Evolutionary conservation across 2,888 invertebrate genomes (phyloP).

Genomic region (Dryomyza anilis): DNA sequence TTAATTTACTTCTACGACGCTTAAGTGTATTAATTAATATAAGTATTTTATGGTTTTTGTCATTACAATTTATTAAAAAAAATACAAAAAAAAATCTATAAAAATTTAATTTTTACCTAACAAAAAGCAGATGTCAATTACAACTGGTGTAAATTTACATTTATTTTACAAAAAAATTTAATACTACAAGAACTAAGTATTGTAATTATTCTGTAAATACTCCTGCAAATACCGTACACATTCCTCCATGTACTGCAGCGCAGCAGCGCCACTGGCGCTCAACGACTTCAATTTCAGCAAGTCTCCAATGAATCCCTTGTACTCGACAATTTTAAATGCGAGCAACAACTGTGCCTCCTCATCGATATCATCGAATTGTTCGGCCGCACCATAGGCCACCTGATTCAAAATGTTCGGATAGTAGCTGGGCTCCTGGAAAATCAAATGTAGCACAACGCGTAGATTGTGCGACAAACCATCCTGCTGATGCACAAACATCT

Average conservation of each 20-base stretch:
- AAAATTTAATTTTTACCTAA: too few relatives aligned
- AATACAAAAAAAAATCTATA: too few relatives aligned
- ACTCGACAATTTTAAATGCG: slow-evolving; percentile 50
- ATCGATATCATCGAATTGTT: slow-evolving; percentile 44
- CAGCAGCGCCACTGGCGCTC: slow-evolving; percentile 48
- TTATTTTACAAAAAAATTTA: too few relatives aligned
- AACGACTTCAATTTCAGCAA: slow-evolving; percentile 41
- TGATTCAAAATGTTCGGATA: slow-evolving; percentile 58
- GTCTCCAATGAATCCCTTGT: slow-evolving; percentile 40
- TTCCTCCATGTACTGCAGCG: slow-evolving; percentile 45
- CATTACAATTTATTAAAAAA: too few relatives aligned
- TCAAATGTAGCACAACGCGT: slow-evolving; percentile 52
- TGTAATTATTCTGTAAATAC: too few relatives aligned
- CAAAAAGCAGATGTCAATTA: too few relatives aligned
- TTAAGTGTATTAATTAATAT: too few relatives aligned
- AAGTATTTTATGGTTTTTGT: too few relatives aligned
- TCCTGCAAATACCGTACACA: slow-evolving; percentile 43
- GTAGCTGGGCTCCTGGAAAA: slow-evolving; percentile 53
- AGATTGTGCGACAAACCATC: slow-evolving; percentile 75
- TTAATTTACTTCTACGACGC: too few relatives aligned
- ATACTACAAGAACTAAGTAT: too few relatives aligned
- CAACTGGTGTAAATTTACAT: too few relatives aligned
- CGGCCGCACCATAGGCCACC: slow-evolving; percentile 56
- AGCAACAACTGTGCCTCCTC: slow-evolving; percentile 44
- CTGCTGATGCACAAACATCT: slow-evolving; percentile 68